Percentiles rank a stretch among this genome's conserved stretches.
Evolutionary conservation across 1,140 invertebrate species (phyloP).

Genomic region (Macrobrachium nipponense): DNA sequence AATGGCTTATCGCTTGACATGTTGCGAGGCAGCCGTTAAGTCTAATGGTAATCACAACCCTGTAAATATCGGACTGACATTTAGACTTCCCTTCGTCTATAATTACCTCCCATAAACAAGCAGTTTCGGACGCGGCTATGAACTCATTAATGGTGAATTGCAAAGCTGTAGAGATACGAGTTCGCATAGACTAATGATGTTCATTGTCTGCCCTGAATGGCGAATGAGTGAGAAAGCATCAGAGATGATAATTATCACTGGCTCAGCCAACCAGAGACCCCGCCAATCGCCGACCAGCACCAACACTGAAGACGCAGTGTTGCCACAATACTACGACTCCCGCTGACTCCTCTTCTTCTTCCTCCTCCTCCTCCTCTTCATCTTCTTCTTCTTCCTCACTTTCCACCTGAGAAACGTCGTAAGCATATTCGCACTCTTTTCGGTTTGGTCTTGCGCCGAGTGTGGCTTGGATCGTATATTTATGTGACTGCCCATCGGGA

Average conservation of each 20-base stretch:
- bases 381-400: too few relatives aligned
- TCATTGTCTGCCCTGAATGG: constrained; percentile 62
- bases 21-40: constrained; percentile 57
- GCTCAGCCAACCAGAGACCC: background rate
- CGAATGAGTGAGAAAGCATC: constrained; percentile 62
- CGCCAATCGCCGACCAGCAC: background rate
- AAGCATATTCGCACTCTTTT: too few relatives aligned
- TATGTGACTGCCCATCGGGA: too few relatives aligned
- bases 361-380: background rate
- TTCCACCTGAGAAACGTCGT: too few relatives aligned
- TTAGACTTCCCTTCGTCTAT: constrained; percentile 55
- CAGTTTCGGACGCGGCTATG: constrained; percentile 59
- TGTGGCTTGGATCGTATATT: too few relatives aligned
- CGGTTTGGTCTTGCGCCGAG: too few relatives aligned
- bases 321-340: background rate
- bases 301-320: background rate
- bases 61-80: constrained; percentile 61
- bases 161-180: constrained; percentile 61
- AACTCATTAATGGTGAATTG: constrained; percentile 63
- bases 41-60: constrained; percentile 60
- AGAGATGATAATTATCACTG: constrained; percentile 56
- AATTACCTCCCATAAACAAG: constrained; percentile 60
- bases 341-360: background rate
- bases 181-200: constrained; percentile 62
- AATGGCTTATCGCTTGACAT: constrained; percentile 62